Conservation (phyloP, 2,888 invertebrate genomes). For the Theodoxus fluviatilis region DNA sequence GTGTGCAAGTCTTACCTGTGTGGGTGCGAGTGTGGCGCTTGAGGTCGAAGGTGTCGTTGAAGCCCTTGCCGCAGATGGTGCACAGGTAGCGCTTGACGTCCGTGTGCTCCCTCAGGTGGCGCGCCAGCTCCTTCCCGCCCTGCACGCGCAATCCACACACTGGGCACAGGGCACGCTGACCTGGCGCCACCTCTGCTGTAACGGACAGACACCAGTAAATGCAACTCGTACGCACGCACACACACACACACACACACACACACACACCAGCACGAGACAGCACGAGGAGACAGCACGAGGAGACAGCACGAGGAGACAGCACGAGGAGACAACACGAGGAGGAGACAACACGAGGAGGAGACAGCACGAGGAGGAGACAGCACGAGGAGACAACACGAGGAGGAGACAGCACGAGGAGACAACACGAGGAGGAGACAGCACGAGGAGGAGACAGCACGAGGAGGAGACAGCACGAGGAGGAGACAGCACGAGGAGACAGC, state of each 20-base stretch:
- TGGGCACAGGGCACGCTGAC: background rate
- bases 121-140: slow-evolving; percentile 92
- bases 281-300: too few relatives aligned
- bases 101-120: slow-evolving; percentile 99
- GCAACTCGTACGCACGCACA: background rate
- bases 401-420: too few relatives aligned
- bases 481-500: too few relatives aligned
- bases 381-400: too few relatives aligned
- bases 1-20: slow-evolving; percentile 73
- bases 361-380: too few relatives aligned
- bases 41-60: slow-evolving; percentile 98
- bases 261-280: too few relatives aligned
- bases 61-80: slow-evolving; percentile 98
- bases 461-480: too few relatives aligned
- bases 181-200: background rate
- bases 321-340: too few relatives aligned
- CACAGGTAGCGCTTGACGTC: slow-evolving; percentile 97
- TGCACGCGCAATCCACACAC: background rate
- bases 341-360: too few relatives aligned
- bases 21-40: slow-evolving; percentile 98
- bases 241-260: background rate
- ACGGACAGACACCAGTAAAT: background rate
- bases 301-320: too few relatives aligned
- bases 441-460: too few relatives aligned
- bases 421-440: too few relatives aligned